Evolutionary conservation across 2,888 invertebrate species (phyloP).

Genomic region (Tillus elongatus): DNA sequence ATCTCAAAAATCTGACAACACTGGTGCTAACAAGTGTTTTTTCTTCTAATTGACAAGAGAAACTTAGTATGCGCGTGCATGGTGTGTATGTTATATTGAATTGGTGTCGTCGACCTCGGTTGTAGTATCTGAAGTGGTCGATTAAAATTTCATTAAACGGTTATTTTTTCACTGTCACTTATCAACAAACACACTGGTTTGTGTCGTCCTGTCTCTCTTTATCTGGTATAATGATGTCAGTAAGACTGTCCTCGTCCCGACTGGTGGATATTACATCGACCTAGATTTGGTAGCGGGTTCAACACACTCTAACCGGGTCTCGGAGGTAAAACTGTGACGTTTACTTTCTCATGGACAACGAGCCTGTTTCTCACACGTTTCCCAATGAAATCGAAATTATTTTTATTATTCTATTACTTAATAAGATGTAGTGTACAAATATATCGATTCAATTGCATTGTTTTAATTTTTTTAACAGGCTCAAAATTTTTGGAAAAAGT

Average conservation of each 20-base stretch:
- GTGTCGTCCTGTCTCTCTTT: not conserved
- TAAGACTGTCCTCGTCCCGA: conserved; percentile 1
- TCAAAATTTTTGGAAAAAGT: too few species aligned
- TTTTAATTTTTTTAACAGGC: too few species aligned
- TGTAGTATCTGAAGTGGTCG: conserved; percentile 12
- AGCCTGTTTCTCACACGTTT: conserved; percentile 23
- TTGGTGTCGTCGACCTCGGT: conserved; percentile 28
- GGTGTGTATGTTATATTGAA: too few species aligned
- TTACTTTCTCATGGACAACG: conserved; percentile 35
- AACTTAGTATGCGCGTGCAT: not conserved
- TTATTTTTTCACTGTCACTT: conserved; percentile 35
- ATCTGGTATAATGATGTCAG: not conserved
- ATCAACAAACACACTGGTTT: conserved; percentile 22
- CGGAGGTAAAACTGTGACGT: conserved; percentile 34
- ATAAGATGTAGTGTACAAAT: too few species aligned
- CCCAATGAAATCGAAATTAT: conserved; percentile 30
- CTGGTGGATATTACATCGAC: conserved; percentile 4
- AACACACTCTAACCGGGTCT: conserved; percentile 27
- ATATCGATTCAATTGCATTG: too few species aligned
- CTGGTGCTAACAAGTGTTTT: not conserved
- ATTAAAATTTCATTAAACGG: conserved; percentile 23
- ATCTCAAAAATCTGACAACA: too few species aligned
- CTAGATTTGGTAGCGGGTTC: conserved; percentile 7
- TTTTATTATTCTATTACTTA: too few species aligned
- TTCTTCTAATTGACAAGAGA: not conserved